phyloP scores from a whole-genome alignment of 2,113 vertebrate species.

The Otus sunia region DNA sequence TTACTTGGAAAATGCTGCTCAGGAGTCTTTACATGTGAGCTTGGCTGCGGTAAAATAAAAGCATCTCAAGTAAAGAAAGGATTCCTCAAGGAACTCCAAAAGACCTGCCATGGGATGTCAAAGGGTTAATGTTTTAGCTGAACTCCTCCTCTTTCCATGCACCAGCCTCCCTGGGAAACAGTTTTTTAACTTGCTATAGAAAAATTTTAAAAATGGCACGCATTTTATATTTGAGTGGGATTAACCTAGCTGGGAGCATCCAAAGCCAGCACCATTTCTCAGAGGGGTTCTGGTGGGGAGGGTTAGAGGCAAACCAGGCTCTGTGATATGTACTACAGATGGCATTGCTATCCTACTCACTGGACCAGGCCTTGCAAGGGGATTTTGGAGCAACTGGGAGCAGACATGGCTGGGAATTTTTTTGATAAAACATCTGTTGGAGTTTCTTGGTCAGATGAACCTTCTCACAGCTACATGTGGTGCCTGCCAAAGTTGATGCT shows the following conservation, averaged over 20 bases:
- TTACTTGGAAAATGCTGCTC: background rate
- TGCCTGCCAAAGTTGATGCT: background rate
- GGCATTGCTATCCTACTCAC: background rate
- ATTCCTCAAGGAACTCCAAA: background rate
- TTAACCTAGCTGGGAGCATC: background rate
- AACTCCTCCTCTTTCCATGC: background rate
- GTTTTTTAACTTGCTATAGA: background rate
- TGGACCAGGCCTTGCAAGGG: background rate
- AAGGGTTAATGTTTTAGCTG: background rate
- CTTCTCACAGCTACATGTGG: background rate
- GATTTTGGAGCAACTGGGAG: background rate
- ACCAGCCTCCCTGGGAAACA: background rate
- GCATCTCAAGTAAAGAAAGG: background rate
- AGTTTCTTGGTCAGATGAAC: background rate
- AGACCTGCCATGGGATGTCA: background rate
- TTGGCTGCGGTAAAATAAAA: background rate
- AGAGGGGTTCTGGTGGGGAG: background rate
- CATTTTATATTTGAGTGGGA: background rate
- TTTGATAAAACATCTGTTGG: background rate
- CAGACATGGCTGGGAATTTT: background rate
- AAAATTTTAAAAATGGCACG: background rate
- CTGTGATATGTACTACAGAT: rapidly evolving
- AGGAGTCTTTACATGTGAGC: background rate
- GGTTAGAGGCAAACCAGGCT: background rate
- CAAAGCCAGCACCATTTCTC: background rate